These are phyloP conservation scores for Macropis europaea DNA, from an alignment of 2,888 invertebrate genomes.

Conservation along the genomic window DNA sequence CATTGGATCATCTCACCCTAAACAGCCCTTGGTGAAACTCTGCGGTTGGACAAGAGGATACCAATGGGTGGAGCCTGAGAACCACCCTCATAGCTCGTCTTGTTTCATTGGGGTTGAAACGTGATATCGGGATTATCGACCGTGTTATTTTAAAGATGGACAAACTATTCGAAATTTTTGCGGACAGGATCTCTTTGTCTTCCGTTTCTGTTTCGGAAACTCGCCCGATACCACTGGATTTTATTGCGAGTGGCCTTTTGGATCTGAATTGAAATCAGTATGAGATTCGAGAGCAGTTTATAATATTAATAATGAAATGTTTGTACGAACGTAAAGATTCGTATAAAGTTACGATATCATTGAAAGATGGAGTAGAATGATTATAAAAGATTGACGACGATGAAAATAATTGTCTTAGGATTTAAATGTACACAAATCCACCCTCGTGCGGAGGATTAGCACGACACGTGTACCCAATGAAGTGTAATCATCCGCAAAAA, in stretches of 20 bases:
- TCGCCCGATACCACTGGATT: too few species aligned
- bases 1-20: slow-evolving; percentile 14
- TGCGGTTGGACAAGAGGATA: slow-evolving; percentile 11
- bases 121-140: slow-evolving; percentile 41
- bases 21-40: not conserved
- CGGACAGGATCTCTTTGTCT: not conserved
- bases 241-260: too few species aligned
- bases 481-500: slow-evolving; percentile 4
- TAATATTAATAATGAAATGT: too few species aligned
- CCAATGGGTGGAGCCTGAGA: slow-evolving; percentile 22
- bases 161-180: slow-evolving; percentile 5
- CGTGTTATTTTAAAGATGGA: slow-evolving; percentile 40
- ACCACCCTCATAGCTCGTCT: slow-evolving; percentile 13
- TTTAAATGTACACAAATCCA: too few species aligned
- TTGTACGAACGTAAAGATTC: too few species aligned
- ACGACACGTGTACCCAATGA: not conserved
- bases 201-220: not conserved
- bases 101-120: slow-evolving; percentile 4
- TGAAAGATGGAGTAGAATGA: too few species aligned
- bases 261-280: too few species aligned
- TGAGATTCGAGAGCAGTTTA: too few species aligned
- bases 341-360: too few species aligned
- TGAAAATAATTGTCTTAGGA: too few species aligned
- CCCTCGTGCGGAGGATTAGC: not conserved
- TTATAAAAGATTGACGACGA: too few species aligned